Conservation (phyloP, 2,113 vertebrate genomes). For the Anarhynchus alexandrinus region DNA sequence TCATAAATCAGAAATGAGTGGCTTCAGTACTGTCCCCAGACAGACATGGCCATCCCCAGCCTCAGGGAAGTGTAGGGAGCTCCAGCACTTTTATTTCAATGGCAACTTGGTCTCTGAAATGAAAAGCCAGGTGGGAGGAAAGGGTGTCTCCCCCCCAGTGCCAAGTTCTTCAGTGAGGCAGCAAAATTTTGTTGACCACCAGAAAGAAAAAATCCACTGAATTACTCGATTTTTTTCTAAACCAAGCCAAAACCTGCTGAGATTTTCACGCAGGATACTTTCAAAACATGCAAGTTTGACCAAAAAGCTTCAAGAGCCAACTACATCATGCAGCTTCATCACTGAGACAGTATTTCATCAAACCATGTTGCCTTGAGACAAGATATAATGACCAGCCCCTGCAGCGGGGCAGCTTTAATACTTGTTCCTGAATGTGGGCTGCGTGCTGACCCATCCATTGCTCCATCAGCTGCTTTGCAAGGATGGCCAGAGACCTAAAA, state of each 20-base stretch:
- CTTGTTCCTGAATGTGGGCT: not conserved
- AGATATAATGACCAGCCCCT: not conserved
- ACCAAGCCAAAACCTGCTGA: not conserved
- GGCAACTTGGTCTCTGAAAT: not conserved
- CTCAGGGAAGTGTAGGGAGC: not conserved
- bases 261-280: not conserved
- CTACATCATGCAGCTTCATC: not conserved
- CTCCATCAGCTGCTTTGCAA: not conserved
- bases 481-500: not conserved
- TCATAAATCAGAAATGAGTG: not conserved
- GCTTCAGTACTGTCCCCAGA: not conserved
- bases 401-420: not conserved
- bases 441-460: not conserved
- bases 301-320: not conserved
- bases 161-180: not conserved
- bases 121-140: not conserved
- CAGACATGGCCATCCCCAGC: not conserved
- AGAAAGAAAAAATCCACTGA: not conserved
- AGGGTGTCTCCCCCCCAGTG: not conserved
- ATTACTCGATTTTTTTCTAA: not conserved
- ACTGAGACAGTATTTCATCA: not conserved
- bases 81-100: not conserved
- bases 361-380: not conserved
- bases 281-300: not conserved
- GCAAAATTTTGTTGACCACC: not conserved